These are phyloP conservation scores for Myoxocephalus aenaeus DNA, from an alignment of 2,797 vertebrate genomes.

Conservation along the genomic window DNA sequence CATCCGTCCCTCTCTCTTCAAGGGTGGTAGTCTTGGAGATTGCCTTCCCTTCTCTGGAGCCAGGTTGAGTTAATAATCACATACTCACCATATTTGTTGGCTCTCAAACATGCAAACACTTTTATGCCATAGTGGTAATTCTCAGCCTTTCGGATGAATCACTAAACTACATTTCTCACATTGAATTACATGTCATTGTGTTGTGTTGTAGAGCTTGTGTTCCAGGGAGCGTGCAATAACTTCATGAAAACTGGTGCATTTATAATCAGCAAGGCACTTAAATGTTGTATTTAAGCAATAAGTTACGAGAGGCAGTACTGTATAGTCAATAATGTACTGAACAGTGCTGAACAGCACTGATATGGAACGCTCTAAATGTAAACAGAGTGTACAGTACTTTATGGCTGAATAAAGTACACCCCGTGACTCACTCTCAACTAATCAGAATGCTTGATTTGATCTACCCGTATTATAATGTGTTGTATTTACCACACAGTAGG, in stretches of 20 bases:
- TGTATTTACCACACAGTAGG: neutral
- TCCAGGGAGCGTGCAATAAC: too few relatives aligned
- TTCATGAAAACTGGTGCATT: neutral
- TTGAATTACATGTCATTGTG: neutral
- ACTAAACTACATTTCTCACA: neutral
- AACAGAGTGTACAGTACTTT: too few relatives aligned
- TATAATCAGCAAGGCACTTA: neutral
- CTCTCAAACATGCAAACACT: neutral
- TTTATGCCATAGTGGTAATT: neutral
- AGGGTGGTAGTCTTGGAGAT: constrained; percentile 75
- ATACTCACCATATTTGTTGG: neutral
- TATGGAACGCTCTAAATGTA: too few relatives aligned
- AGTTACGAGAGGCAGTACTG: too few relatives aligned
- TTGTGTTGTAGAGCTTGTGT: too few relatives aligned
- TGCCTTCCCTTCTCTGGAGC: neutral
- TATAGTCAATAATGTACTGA: too few relatives aligned
- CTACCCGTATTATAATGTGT: too few relatives aligned
- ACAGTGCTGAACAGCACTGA: too few relatives aligned
- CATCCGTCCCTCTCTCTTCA: constrained; percentile 58
- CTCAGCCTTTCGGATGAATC: neutral
- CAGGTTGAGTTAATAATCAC: constrained; percentile 57
- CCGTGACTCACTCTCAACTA: too few relatives aligned
- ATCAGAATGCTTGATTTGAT: too few relatives aligned
- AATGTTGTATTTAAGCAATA: neutral
- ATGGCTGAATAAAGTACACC: too few relatives aligned